Conservation (phyloP, 2,113 vertebrate genomes). For the Catharus fuscescens region DNA sequence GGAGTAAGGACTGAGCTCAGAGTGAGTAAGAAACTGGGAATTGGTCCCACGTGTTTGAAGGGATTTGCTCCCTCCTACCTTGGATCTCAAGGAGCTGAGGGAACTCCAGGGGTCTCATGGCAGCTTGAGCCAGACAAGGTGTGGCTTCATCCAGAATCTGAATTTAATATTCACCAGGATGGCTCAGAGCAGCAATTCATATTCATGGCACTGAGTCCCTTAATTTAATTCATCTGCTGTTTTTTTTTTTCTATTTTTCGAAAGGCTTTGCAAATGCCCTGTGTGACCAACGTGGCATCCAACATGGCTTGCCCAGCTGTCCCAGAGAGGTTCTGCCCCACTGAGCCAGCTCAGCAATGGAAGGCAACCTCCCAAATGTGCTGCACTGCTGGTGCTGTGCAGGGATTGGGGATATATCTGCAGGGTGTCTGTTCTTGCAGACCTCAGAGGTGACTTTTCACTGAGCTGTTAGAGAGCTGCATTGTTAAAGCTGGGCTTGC, state of each 20-base stretch:
- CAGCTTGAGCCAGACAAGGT: not conserved
- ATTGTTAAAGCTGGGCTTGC: not conserved
- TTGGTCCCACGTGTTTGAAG: not conserved
- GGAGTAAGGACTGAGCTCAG: not conserved
- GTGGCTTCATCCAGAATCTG: not conserved
- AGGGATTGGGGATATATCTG: not conserved
- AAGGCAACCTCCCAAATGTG: not conserved
- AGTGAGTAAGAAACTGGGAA: not conserved
- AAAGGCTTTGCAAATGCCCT: not conserved
- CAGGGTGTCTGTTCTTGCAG: not conserved
- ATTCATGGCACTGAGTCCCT: not conserved
- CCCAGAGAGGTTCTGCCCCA: not conserved
- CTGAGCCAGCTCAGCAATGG: not conserved
- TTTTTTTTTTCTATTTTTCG: not conserved
- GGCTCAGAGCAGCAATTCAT: not conserved
- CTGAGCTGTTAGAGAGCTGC: not conserved
- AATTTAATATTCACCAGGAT: not conserved
- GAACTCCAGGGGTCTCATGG: not conserved
- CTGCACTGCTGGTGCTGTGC: not conserved
- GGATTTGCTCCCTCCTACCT: not conserved
- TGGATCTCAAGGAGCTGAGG: not conserved
- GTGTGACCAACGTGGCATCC: not conserved
- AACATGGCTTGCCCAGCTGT: not conserved
- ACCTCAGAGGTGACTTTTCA: not conserved
- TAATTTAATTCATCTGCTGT: not conserved